phyloP scores from a whole-genome alignment of 2,888 invertebrate genomes.

The Imbricaverruca yamaguchii region DNA sequence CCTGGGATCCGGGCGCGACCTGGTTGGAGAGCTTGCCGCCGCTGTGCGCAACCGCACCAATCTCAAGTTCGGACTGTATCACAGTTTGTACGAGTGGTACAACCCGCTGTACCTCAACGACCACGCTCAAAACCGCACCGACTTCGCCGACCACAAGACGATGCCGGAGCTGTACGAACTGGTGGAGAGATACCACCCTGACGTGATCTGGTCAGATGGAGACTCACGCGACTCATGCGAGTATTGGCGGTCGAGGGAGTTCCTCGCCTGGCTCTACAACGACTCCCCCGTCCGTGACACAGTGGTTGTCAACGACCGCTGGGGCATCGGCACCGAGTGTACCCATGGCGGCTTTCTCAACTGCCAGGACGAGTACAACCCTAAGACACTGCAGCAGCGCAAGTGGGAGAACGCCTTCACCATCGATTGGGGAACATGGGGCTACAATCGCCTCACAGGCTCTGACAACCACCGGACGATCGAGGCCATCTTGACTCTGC shows the following conservation, averaged over 20 bases:
- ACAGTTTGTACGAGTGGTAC: slow-evolving; percentile 71
- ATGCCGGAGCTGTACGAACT: slow-evolving; percentile 73
- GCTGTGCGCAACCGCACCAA: slow-evolving; percentile 55
- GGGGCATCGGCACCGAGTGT: slow-evolving; percentile 73
- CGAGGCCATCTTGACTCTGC: slow-evolving; percentile 56
- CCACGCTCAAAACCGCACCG: slow-evolving; percentile 14
- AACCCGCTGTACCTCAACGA: slow-evolving; percentile 70
- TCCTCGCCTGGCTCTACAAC: slow-evolving; percentile 86
- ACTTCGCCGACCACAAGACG: slow-evolving; percentile 44
- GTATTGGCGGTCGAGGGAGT: slow-evolving; percentile 77
- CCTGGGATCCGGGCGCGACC: slow-evolving; percentile 39
- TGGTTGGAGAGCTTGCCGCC: slow-evolving; percentile 45
- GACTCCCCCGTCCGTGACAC: slow-evolving; percentile 80
- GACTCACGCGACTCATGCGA: slow-evolving; percentile 36
- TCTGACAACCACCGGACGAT: slow-evolving; percentile 53
- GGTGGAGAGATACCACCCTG: slow-evolving; percentile 45
- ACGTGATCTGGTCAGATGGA: slow-evolving; percentile 87
- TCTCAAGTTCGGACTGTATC: slow-evolving; percentile 73
- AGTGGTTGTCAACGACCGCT: slow-evolving; percentile 88
- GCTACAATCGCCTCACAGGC: slow-evolving; percentile 50
- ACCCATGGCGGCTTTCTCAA: slow-evolving; percentile 84
- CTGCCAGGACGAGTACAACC: slow-evolving; percentile 57
- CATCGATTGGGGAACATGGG: slow-evolving; percentile 79
- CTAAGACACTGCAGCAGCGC: slow-evolving; percentile 71
- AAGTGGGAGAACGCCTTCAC: slow-evolving; percentile 98